Evolutionary conservation across 1,140 invertebrate species (phyloP).

Genomic region (Drosophila melanica): DNA sequence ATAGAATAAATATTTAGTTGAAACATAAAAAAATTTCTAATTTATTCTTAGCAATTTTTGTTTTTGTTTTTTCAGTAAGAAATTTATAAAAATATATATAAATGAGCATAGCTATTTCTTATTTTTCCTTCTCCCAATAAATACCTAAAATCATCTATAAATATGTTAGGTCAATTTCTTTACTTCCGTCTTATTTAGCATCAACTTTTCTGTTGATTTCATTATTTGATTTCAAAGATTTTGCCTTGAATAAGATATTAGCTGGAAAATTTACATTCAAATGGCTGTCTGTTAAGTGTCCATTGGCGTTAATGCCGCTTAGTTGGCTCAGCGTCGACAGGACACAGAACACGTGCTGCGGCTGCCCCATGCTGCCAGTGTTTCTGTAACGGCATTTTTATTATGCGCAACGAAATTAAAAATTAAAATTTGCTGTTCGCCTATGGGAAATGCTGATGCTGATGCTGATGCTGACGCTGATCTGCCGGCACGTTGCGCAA

Average conservation of each 20-base stretch:
- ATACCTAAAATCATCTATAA: background rate
- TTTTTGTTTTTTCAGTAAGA: too few relatives aligned
- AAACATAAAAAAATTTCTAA: too few relatives aligned
- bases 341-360: slow-evolving; percentile 20
- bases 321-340: background rate
- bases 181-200: background rate
- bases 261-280: slow-evolving; percentile 14
- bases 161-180: background rate
- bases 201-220: slow-evolving; percentile 1
- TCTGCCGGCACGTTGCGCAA: slow-evolving; percentile 38
- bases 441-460: slow-evolving; percentile 49
- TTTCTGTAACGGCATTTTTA: slow-evolving; percentile 53
- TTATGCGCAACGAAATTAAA: slow-evolving; percentile 75
- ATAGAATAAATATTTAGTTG: too few relatives aligned
- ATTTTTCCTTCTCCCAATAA: background rate
- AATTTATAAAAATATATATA: too few relatives aligned
- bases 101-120: background rate
- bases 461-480: slow-evolving; percentile 64
- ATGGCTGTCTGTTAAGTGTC: slow-evolving; percentile 19
- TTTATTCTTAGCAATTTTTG: too few relatives aligned
- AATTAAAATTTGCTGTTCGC: slow-evolving; percentile 65
- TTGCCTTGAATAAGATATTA: slow-evolving; percentile 4
- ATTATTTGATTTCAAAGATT: slow-evolving; percentile 17
- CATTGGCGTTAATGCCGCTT: slow-evolving; percentile 9
- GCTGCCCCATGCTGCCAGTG: background rate